Percentiles rank a stretch among this genome's conserved stretches.
Conservation (phyloP, 1,140 invertebrate genomes). For the Apis florea region DNA sequence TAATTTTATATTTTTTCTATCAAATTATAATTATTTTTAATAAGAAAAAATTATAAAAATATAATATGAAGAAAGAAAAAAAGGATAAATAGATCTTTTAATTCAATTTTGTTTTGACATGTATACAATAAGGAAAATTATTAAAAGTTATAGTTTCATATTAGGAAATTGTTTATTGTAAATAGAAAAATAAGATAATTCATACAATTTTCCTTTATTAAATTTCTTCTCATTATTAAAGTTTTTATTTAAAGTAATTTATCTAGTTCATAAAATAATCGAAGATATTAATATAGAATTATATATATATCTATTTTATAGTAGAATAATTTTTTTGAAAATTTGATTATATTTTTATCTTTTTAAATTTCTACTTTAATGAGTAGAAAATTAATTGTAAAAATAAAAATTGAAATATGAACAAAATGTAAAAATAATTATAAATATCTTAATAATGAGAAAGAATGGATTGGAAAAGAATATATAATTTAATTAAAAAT, state of each 20-base stretch:
- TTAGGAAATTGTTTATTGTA: neutral
- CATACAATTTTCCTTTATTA: neutral
- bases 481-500: neutral
- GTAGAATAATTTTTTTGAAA: neutral
- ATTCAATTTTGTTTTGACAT: neutral
- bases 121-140: conserved; percentile 21
- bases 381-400: neutral
- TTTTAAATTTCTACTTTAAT: neutral
- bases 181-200: neutral
- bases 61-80: no score
- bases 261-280: neutral
- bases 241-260: neutral
- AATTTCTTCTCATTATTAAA: neutral
- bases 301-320: no score
- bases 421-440: neutral
- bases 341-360: neutral
- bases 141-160: neutral
- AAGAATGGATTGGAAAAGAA: neutral
- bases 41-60: neutral
- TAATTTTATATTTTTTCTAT: neutral
- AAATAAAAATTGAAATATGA: neutral
- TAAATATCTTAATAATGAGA: neutral
- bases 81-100: neutral
- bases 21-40: neutral
- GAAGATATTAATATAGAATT: neutral